Base-by-base conservation (phyloP, 2,113 vertebrate genomes). In the Mohoua ochrocephala region DNA sequence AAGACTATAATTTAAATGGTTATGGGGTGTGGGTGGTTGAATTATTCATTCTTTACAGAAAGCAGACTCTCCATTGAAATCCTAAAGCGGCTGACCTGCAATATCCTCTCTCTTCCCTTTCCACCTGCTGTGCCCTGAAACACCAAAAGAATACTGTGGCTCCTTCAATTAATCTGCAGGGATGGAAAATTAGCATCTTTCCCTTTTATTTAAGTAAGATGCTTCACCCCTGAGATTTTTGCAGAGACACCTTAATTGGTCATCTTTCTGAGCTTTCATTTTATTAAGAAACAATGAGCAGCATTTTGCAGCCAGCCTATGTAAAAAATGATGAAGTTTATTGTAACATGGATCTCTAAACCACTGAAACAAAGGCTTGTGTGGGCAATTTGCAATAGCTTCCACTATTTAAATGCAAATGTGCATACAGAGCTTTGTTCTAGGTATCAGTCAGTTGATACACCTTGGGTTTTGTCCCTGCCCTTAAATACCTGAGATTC, bases 361-460 rank as follows among this genome's bases (percentile, higher is more conserved):
- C 2, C 56, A 70, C 44, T 70, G 65, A 89, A 87, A 89, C 63
- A 70, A 87, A 57, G 39, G 73, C 41, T 63, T 42, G 15, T 61
- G 30, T 41, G 53, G 53, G 50, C 3, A 14, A 87, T 86, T 91
- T 88, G 33, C 59, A 53, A 28, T 41, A 44, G 35, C 26, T 93
- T 80, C 84, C 81, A 28, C 57, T 77, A 64, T 92, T 94, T 89
- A 94, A 88, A 95, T 92, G 81, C 65, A 91, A 92, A 93, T 69
- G 20, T 41, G 14, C 44, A n/a, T 39, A 49, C 8, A n/a, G 24
- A 56, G 10, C 79, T 88, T 86, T 82, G 37, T 89, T 91, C 68
- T 63, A 74, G 65, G 49, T 57, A 64, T 42, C 33, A 53, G n/a
- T 52, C 27, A 45, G 90, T 88, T 70, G 35, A 86, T 70, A 53